Conservation (phyloP, 1,140 invertebrate species). For the Temnothorax curvispinosus region DNA sequence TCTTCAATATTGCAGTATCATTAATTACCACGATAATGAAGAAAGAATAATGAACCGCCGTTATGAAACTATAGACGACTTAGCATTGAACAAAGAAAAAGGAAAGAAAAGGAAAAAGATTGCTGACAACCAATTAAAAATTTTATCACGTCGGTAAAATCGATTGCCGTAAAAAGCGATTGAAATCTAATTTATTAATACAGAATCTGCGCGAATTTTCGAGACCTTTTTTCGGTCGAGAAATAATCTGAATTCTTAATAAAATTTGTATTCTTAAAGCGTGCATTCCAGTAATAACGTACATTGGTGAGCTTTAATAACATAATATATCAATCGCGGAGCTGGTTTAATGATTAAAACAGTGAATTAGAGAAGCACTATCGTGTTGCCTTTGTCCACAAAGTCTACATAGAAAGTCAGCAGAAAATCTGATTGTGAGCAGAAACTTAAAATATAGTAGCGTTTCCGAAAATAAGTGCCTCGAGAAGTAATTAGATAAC, state of each 20-base stretch:
- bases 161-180: slow-evolving; percentile 39
- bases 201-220: not conserved
- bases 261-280: slow-evolving; percentile 17
- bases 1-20: not conserved
- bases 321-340: not conserved
- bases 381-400: not conserved
- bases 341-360: not conserved
- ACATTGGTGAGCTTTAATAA: slow-evolving; percentile 32
- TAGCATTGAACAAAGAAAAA: not conserved
- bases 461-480: not conserved
- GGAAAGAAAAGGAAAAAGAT: slow-evolving; percentile 6
- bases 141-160: slow-evolving; percentile 29
- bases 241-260: slow-evolving; percentile 5
- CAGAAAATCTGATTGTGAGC: too few species aligned
- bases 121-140: slow-evolving; percentile 14
- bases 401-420: not conserved
- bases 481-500: not conserved
- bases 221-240: not conserved
- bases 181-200: slow-evolving; percentile 48
- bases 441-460: not conserved
- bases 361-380: slow-evolving; percentile 2
- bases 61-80: not conserved
- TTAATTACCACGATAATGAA: slow-evolving; percentile 35
- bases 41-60: slow-evolving; percentile 52
- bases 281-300: not conserved